A percentile compares a stretch with the other conserved stretches of the same genome.
Conservation (phyloP, 2,888 invertebrate species). For the Mystacides longicornis region DNA sequence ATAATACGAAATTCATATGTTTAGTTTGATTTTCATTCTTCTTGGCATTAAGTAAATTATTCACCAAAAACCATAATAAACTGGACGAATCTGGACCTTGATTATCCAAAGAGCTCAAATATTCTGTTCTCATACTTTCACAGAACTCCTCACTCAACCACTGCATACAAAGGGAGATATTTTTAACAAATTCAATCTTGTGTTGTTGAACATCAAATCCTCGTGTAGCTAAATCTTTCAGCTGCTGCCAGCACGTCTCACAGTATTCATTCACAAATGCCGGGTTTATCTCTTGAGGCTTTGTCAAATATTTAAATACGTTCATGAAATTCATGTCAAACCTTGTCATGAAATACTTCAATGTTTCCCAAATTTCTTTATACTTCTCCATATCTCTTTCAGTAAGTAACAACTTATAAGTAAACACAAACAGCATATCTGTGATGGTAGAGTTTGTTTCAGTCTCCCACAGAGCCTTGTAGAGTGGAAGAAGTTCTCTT, state of each 20-base stretch:
- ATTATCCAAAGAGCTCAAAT: slow-evolving; percentile 22
- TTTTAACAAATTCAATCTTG: neutral
- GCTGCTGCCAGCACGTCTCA: slow-evolving; percentile 9
- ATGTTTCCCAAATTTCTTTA: slow-evolving; percentile 8
- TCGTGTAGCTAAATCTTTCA: slow-evolving; percentile 9
- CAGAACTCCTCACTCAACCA: slow-evolving; percentile 28
- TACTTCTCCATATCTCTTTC: slow-evolving; percentile 5
- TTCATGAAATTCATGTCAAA: slow-evolving; percentile 15
- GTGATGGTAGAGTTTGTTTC: slow-evolving; percentile 20
- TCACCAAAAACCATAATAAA: slow-evolving; percentile 15
- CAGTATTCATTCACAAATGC: slow-evolving; percentile 12
- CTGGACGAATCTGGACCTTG: neutral
- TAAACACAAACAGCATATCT: slow-evolving; percentile 18
- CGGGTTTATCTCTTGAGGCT: neutral
- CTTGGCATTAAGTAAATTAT: slow-evolving; percentile 15
- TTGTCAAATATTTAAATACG: slow-evolving; percentile 12
- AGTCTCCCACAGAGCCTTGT: slow-evolving; percentile 13
- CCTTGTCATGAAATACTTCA: slow-evolving; percentile 12
- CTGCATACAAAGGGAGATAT: slow-evolving; percentile 11
- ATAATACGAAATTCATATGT: slow-evolving; percentile 9
- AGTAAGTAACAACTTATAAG: slow-evolving; percentile 8
- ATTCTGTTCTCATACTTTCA: slow-evolving; percentile 27
- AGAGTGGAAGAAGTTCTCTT: slow-evolving; percentile 22
- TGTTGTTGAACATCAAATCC: slow-evolving; percentile 9
- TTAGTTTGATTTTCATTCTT: slow-evolving; percentile 12